Conservation (phyloP, 2,888 invertebrate genomes). For the Eupithecia exiguata region DNA sequence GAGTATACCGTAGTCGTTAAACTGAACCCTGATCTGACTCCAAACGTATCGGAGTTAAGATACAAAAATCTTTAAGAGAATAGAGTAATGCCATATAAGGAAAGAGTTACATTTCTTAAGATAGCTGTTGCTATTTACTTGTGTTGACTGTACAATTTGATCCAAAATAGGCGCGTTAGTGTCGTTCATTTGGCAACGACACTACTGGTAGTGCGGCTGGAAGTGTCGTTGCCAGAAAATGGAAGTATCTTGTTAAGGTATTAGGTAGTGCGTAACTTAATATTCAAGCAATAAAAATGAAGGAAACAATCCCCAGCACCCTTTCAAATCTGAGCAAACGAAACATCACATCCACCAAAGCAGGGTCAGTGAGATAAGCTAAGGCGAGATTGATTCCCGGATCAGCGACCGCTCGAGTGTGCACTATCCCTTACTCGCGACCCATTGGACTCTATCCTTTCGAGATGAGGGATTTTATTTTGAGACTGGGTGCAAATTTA, state of each 20-base stretch:
- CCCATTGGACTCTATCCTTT: slow-evolving; percentile 67
- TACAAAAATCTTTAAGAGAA: background rate
- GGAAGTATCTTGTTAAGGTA: background rate
- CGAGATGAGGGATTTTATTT: slow-evolving; percentile 54
- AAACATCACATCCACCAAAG: slow-evolving; percentile 62
- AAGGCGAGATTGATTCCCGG: slow-evolving; percentile 82
- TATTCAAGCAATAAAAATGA: slow-evolving; percentile 25
- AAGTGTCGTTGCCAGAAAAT: too few species aligned
- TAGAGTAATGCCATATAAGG: too few species aligned
- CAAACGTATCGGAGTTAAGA: too few species aligned
- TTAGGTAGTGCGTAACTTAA: too few species aligned
- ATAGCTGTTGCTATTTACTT: too few species aligned
- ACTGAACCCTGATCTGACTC: too few species aligned
- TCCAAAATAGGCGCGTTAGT: too few species aligned
- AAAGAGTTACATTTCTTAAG: too few species aligned
- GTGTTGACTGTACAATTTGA: too few species aligned
- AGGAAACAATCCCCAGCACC: slow-evolving; percentile 26
- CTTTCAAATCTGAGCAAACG: slow-evolving; percentile 63
- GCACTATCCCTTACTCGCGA: slow-evolving; percentile 77
- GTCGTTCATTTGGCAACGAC: too few species aligned
- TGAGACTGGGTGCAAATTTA: slow-evolving; percentile 36
- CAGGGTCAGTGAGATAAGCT: slow-evolving; percentile 80
- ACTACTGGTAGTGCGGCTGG: too few species aligned
- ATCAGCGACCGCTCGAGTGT: slow-evolving; percentile 76
- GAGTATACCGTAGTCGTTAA: too few species aligned